These are phyloP conservation scores for Corythucha ciliata DNA, from an alignment of 2,888 invertebrate genomes.

Conservation along the genomic window DNA sequence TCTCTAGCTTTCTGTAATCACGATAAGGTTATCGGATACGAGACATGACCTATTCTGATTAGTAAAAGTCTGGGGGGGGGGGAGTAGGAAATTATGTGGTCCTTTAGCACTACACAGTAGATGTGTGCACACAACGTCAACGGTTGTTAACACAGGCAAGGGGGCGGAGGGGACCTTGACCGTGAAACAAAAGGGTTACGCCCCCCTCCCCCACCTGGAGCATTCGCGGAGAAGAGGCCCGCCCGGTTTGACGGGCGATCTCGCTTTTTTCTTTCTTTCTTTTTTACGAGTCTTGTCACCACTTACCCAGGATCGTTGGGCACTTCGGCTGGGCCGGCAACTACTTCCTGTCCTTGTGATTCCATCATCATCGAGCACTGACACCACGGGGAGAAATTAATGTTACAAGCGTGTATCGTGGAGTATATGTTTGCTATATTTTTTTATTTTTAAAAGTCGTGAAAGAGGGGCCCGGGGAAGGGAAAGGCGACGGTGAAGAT, in stretches of 20 bases:
- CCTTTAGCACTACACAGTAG: no score
- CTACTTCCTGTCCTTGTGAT: conserved; percentile 68
- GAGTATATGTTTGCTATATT: background rate
- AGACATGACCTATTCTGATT: no score
- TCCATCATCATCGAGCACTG: conserved; percentile 48
- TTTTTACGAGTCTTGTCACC: background rate
- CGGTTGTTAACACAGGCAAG: no score
- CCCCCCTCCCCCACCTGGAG: background rate
- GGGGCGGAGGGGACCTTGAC: no score
- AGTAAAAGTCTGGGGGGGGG: no score
- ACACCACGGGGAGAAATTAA: background rate
- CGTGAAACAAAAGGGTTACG: background rate
- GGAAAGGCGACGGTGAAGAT: background rate
- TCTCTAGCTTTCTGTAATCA: no score
- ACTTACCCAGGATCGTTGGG: conserved; percentile 55
- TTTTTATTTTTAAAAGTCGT: background rate
- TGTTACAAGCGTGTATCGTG: conserved; percentile 5
- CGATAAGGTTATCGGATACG: no score
- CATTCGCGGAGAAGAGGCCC: background rate
- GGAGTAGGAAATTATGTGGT: no score
- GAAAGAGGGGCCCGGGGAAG: background rate
- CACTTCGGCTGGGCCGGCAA: conserved; percentile 73
- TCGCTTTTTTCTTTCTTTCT: background rate
- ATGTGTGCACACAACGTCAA: no score
- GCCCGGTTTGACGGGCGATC: no score